Evolutionary conservation across 2,888 invertebrate genomes (phyloP).

Genomic region (Mythimna lalbum): DNA sequence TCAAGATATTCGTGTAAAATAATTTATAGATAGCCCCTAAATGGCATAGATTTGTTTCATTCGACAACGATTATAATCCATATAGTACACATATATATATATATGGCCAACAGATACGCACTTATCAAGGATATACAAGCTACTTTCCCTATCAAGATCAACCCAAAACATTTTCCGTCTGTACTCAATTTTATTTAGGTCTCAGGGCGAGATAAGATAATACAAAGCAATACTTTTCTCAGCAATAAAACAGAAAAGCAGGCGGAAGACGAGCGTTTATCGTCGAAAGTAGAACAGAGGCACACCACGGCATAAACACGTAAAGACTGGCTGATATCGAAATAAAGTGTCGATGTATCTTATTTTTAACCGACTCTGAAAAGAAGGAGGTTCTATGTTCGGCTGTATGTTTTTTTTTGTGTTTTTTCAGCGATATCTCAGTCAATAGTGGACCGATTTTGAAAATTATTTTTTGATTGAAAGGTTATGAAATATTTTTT

Average conservation of each 20-base stretch:
- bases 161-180: conserved; percentile 43
- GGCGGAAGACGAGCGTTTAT: conserved; percentile 24
- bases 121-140: background rate
- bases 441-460: too few species aligned
- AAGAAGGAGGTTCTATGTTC: too few species aligned
- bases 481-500: too few species aligned
- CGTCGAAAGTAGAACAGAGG: conserved; percentile 29
- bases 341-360: conserved; percentile 20
- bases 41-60: too few species aligned
- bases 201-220: conserved; percentile 53
- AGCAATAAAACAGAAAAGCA: conserved; percentile 42
- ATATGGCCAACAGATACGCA: background rate
- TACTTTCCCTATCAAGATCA: conserved; percentile 42
- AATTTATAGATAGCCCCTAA: too few species aligned
- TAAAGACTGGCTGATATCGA: conserved; percentile 16
- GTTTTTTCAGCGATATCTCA: too few species aligned
- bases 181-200: conserved; percentile 34
- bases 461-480: too few species aligned
- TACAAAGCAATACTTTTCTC: conserved; percentile 57
- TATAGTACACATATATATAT: background rate
- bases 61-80: background rate
- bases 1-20: too few species aligned
- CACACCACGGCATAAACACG: conserved; percentile 36
- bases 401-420: too few species aligned
- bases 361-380: too few species aligned